Percentiles rank a stretch among this genome's conserved stretches.
Evolutionary conservation across 2,113 vertebrate genomes (phyloP).

Genomic region (Empidonax alnorum): DNA sequence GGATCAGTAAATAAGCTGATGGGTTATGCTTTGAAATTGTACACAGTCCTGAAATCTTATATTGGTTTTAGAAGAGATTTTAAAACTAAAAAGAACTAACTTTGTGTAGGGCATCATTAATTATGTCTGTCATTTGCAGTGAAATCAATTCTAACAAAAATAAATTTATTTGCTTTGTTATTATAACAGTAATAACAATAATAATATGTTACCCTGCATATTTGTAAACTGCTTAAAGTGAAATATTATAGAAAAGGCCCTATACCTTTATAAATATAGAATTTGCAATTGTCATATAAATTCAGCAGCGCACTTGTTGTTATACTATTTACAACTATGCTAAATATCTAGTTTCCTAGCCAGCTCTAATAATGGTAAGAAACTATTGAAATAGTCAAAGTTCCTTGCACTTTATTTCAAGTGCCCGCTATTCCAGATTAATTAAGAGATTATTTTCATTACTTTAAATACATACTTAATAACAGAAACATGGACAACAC

Average conservation of each 20-base stretch:
- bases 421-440: background rate
- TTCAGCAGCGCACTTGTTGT: background rate
- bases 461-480: background rate
- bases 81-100: background rate
- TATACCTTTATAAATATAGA: background rate
- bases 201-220: background rate
- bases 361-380: background rate
- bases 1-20: background rate
- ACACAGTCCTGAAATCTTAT: background rate
- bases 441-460: background rate
- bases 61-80: background rate
- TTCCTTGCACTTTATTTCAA: background rate
- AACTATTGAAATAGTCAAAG: background rate
- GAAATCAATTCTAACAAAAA: background rate
- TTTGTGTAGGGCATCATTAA: background rate
- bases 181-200: no score
- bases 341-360: background rate
- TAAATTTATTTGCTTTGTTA: background rate
- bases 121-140: background rate
- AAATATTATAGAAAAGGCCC: background rate
- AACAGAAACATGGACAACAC: background rate
- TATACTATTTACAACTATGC: background rate
- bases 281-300: background rate
- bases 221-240: background rate
- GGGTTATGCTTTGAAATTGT: background rate